Percentiles rank a stretch among this genome's conserved stretches.
Conservation (phyloP, 2,797 vertebrate genomes). For the Cetoscarus ocellatus region DNA sequence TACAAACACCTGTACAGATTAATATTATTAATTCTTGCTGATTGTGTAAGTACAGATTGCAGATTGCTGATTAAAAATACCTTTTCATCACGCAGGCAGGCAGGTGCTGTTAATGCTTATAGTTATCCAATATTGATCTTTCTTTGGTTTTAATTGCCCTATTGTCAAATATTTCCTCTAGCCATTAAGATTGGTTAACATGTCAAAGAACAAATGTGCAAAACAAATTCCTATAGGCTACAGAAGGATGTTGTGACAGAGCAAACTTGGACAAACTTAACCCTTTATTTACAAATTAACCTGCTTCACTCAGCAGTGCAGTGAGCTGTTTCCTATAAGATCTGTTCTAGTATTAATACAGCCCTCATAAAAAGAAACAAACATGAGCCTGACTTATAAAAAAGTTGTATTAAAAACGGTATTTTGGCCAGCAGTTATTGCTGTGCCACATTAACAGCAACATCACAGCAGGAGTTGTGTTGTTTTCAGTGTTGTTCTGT, state of each 20-base stretch:
- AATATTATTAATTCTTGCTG: not conserved
- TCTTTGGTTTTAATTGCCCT: not conserved
- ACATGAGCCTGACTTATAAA: no score
- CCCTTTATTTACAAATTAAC: no score
- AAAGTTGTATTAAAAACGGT: not conserved
- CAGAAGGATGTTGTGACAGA: no score
- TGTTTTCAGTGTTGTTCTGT: not conserved
- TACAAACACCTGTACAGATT: not conserved
- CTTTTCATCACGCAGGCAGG: not conserved
- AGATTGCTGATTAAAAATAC: constrained; percentile 2
- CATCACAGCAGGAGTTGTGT: not conserved
- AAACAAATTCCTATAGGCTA: no score
- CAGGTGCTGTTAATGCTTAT: constrained; percentile 4
- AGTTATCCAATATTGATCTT: constrained; percentile 4
- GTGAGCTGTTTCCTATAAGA: no score
- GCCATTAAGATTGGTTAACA: not conserved
- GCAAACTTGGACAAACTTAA: no score
- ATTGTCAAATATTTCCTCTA: not conserved
- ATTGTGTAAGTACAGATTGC: not conserved
- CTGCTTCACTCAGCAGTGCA: no score
- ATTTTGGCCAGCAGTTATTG: not conserved
- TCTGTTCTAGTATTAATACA: no score
- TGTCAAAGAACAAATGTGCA: not conserved
- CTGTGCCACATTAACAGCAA: no score
- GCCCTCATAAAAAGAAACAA: no score